Evolutionary conservation across 2,797 vertebrate genomes (phyloP).

Genomic region (Lagodon rhomboides): DNA sequence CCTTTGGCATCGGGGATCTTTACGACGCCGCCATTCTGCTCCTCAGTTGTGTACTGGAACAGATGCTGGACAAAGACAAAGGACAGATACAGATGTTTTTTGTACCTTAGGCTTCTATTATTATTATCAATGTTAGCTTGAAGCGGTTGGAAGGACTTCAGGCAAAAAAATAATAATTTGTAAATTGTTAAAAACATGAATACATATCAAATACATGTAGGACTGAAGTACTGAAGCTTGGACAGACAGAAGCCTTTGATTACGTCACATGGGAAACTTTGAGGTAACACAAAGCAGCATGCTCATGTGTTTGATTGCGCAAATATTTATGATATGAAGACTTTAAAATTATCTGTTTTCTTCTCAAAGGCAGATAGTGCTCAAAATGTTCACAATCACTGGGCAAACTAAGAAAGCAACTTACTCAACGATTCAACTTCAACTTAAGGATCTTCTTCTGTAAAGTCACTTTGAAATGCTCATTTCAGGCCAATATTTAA

Average conservation of each 20-base stretch:
- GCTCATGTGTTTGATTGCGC: neutral
- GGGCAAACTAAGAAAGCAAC: too few species aligned
- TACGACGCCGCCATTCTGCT: conserved; percentile 94
- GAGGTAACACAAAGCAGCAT: neutral
- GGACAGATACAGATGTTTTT: neutral
- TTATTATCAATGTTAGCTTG: neutral
- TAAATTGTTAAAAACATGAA: neutral
- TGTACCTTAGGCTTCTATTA: neutral
- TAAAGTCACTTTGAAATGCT: too few species aligned
- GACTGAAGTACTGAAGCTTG: neutral
- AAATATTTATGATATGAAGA: too few species aligned
- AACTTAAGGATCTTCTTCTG: too few species aligned
- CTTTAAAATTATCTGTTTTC: too few species aligned
- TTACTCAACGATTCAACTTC: too few species aligned
- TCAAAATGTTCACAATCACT: too few species aligned
- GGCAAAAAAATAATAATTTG: neutral
- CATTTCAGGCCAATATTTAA: too few species aligned
- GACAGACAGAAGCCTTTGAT: neutral
- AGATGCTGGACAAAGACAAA: conserved; percentile 87
- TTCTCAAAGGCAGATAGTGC: too few species aligned
- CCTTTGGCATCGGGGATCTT: conserved; percentile 97
- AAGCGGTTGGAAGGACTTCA: neutral
- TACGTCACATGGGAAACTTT: neutral
- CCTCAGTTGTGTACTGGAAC: conserved; percentile 96
- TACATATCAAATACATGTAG: neutral